Percentiles rank a stretch among this genome's conserved stretches.
These are phyloP conservation scores for Crotalus horridus DNA, from an alignment of 2,113 vertebrate species.

Conservation along the genomic window DNA sequence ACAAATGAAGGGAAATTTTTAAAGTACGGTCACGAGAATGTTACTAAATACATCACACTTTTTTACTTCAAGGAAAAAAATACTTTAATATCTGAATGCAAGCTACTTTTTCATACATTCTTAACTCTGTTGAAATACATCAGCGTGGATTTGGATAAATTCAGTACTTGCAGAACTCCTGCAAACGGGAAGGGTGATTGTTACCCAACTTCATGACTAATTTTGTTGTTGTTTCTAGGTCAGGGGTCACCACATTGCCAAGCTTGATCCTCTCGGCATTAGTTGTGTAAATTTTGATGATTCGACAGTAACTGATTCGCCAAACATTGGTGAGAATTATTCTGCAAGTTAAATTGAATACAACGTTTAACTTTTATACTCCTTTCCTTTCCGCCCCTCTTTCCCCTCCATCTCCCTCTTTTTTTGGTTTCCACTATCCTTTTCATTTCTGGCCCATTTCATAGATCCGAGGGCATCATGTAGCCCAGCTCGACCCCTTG, in stretches of 20 bases:
- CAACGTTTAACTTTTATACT: conserved; percentile 75
- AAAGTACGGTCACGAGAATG: neutral
- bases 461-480: conserved; percentile 99
- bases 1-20: neutral
- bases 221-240: conserved; percentile 83
- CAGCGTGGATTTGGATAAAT: neutral
- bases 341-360: conserved; percentile 69
- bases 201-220: conserved; percentile 53
- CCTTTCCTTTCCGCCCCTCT: conserved; percentile 67
- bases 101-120: neutral
- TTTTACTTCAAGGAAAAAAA: neutral
- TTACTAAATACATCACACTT: neutral
- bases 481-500: conserved; percentile 98
- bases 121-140: neutral
- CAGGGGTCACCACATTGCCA: conserved; percentile 93
- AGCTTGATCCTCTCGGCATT: conserved; percentile 95
- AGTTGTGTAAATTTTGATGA: conserved; percentile 96
- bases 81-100: neutral
- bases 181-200: conserved; percentile 16
- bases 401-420: neutral
- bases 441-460: conserved; percentile 62
- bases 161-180: neutral
- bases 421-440: conserved; percentile 51
- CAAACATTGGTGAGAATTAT: conserved; percentile 89
- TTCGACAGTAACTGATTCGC: conserved; percentile 83